Conservation (phyloP, 1,140 invertebrate species). For the Fopius arisanus region DNA sequence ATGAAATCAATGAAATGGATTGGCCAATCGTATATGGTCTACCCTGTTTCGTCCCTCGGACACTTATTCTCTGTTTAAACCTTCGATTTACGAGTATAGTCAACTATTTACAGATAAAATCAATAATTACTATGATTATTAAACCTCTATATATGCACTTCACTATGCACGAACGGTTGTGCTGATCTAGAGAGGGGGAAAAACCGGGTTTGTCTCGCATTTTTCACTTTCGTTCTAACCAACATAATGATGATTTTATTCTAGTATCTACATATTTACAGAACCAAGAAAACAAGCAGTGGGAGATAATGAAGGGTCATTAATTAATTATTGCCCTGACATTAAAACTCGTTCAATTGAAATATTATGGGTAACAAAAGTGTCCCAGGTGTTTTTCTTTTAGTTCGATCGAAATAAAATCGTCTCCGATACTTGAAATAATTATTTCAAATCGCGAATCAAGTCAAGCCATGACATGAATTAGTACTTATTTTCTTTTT, state of each 20-base stretch:
- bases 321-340: background rate
- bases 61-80: slow-evolving; percentile 24
- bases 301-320: background rate
- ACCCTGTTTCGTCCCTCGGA: slow-evolving; percentile 51
- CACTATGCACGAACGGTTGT: slow-evolving; percentile 7
- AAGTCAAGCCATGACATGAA: no score
- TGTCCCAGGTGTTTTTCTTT: no score
- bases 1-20: slow-evolving; percentile 18
- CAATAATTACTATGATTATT: background rate
- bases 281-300: slow-evolving; percentile 3
- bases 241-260: slow-evolving; percentile 1
- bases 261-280: slow-evolving; percentile 33
- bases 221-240: background rate
- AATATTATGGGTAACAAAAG: no score
- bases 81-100: slow-evolving; percentile 1
- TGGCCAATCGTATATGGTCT: slow-evolving; percentile 30
- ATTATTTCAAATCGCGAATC: no score
- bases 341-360: background rate
- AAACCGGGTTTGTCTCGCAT: background rate
- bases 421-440: no score
- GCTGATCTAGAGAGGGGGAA: background rate
- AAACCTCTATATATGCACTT: slow-evolving; percentile 2
- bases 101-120: slow-evolving; percentile 14
- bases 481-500: no score
- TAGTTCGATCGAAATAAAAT: no score